Conservation (phyloP, 2,888 invertebrate genomes). For the Harpalus rubripes region DNA sequence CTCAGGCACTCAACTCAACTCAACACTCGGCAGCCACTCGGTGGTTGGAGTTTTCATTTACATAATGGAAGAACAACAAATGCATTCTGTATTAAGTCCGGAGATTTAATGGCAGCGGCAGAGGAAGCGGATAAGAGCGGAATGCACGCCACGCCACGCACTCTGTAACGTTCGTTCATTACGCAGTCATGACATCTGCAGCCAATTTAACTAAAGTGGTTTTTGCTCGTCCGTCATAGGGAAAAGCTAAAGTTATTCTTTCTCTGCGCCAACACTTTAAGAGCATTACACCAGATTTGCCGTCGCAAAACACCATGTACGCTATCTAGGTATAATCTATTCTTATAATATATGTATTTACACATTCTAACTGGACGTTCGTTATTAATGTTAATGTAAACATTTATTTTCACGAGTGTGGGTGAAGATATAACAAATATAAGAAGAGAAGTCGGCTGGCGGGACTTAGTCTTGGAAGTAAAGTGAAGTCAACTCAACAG, state of each 20-base stretch:
- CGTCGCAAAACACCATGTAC: not conserved
- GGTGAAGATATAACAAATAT: no score
- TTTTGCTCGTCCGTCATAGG: conserved; percentile 73
- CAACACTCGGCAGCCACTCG: conserved; percentile 71
- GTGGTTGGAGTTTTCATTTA: conserved; percentile 76
- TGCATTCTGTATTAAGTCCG: conserved; percentile 78
- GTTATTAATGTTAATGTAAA: conserved; percentile 63
- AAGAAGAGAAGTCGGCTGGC: not conserved
- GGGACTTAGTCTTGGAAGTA: not conserved
- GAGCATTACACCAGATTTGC: conserved; percentile 55
- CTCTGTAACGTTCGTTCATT: conserved; percentile 73
- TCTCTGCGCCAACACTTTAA: conserved; percentile 34
- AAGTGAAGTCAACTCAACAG: conserved; percentile 46
- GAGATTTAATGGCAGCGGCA: conserved; percentile 76
- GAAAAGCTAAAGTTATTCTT: conserved; percentile 59
- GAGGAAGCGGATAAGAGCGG: conserved; percentile 61
- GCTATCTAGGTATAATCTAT: not conserved
- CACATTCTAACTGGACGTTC: conserved; percentile 26
- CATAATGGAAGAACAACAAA: conserved; percentile 79
- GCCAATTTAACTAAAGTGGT: conserved; percentile 77
- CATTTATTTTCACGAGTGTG: conserved; percentile 6
- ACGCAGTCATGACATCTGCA: conserved; percentile 77
- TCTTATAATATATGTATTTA: conserved; percentile 29
- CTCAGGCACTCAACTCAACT: conserved; percentile 68
- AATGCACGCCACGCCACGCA: conserved; percentile 48